Evolutionary conservation across 2,113 vertebrate genomes (phyloP).

Genomic region (Lepidiolamprologus cunningtoni): DNA sequence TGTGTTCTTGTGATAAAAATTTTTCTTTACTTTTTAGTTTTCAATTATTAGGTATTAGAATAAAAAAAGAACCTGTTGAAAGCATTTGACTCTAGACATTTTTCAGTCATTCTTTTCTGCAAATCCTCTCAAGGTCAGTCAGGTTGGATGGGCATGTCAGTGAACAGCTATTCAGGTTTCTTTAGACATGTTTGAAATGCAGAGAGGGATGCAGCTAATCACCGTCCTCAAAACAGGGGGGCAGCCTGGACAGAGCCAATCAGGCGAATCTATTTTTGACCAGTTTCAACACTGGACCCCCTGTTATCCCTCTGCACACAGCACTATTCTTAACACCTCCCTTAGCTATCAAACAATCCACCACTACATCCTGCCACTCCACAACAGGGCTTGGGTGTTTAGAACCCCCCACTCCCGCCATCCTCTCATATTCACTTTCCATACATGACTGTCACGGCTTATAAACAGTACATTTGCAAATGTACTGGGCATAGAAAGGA

Average conservation of each 20-base stretch:
- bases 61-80: neutral
- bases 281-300: neutral
- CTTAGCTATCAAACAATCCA: neutral
- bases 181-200: neutral
- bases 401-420: neutral
- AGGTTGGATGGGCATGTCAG: neutral
- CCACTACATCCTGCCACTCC: neutral
- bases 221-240: neutral
- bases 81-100: neutral
- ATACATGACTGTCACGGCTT: neutral
- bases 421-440: neutral
- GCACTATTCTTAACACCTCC: neutral
- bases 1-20: accelerated
- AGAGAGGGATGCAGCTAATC: neutral
- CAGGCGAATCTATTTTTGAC: neutral
- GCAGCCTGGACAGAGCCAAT: neutral
- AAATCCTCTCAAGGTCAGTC: neutral
- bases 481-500: neutral
- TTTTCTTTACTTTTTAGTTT: neutral
- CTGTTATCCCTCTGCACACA: neutral
- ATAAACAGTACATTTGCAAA: neutral
- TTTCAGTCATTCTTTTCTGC: neutral
- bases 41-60: neutral
- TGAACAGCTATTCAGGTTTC: neutral
- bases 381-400: neutral